Evolutionary conservation across 1,140 invertebrate genomes (phyloP), one percentile per base, ranked within the genome.

Genomic region (Brachionus asplanchnoidis): DNA sequence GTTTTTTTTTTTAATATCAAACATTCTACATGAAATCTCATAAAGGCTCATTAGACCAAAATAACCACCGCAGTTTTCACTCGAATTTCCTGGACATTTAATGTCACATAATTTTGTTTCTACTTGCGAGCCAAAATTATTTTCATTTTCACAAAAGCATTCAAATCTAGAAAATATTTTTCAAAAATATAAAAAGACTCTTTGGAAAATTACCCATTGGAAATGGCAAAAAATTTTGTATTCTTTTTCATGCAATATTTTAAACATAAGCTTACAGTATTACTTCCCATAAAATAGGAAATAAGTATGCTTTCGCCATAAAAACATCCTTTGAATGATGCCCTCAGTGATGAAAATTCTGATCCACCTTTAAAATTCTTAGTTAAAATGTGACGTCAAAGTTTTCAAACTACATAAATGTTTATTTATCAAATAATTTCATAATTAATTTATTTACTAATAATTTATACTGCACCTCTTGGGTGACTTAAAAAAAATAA

Each of bases 31-130:
- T 73, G 40, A n/a, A 17, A 73, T 73, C 36, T 73, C 68, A 17
- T 40, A 73, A 42, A 73, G 11, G 20, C 36, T 73, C 17, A 20
- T 40, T 20, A 40, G 14, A 12, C 65, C 65, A 68, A 42, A 73
- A 40, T 40, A 20, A 11, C 68, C 68, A 73, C 68, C 68, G 36
- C 68, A 73, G 8, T 44, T 42, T 73, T 73, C 32, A 20, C 68
- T 73, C 17, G 68, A 73, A 42, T 73, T 73, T n/a, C 68, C 68
- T 17, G 68, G 68, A 12, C 68, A 73, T 73, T 40, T 42, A 11
- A 40, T 8, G 3, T 73, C 17, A 17, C 68, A 73, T n/a, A n/a
- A 42, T 17, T 42, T n/a, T 6, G 40, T 36, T 11, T 73, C 36
- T 36, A 73, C 28, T 40, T 36, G 8, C 8, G 1, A 40, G 3